phyloP scores from a whole-genome alignment of 2,113 vertebrate species.

The Arenaria interpres region DNA sequence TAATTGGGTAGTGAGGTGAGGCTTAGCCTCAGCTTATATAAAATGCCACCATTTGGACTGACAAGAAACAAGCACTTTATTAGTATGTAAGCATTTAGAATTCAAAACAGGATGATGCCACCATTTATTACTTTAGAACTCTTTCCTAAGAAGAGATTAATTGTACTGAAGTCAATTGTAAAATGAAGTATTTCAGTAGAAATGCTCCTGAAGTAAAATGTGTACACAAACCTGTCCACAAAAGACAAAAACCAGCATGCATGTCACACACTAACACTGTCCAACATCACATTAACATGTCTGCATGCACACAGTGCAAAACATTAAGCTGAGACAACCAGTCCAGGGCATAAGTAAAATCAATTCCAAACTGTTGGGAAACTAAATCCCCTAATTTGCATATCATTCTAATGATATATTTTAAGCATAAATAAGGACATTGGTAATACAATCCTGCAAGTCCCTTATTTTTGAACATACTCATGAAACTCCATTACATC shows the following conservation, averaged over 20 bases:
- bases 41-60: not conserved
- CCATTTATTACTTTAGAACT: not conserved
- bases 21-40: not conserved
- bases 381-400: not conserved
- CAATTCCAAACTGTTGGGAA: not conserved
- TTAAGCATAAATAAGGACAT: not conserved
- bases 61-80: not conserved
- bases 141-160: not conserved
- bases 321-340: not conserved
- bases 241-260: constrained; percentile 58
- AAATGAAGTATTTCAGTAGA: not conserved
- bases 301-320: constrained; percentile 59
- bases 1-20: not conserved
- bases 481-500: not conserved
- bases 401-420: not conserved
- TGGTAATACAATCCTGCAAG: not conserved
- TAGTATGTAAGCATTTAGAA: not conserved
- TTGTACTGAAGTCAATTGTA: not conserved
- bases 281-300: not conserved
- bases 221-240: not conserved
- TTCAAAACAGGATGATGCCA: not conserved
- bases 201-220: not conserved
- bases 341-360: not conserved
- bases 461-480: not conserved
- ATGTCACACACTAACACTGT: not conserved